These are phyloP conservation scores for Montifringilla adamsi DNA, from an alignment of 2,113 vertebrate genomes.

Conservation along the genomic window DNA sequence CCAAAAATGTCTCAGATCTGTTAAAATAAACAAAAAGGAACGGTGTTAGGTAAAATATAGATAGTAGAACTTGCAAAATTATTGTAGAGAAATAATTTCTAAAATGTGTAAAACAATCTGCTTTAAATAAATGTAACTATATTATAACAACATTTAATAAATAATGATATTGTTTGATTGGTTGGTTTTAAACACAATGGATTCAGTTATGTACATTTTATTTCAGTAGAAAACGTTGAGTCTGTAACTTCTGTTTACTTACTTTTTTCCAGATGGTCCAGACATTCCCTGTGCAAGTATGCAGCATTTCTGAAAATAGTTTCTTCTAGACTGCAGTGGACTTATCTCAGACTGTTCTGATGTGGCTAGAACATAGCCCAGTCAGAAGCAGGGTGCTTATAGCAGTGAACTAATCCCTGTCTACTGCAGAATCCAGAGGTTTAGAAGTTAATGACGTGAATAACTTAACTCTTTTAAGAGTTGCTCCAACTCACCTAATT, in stretches of 20 bases:
- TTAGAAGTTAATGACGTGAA: background rate
- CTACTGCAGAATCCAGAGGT: conserved; percentile 17
- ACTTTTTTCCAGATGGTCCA: background rate
- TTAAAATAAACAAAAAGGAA: background rate
- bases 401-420: background rate
- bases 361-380: background rate
- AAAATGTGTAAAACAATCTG: background rate
- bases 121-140: background rate
- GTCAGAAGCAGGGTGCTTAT: background rate
- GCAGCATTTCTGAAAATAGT: background rate
- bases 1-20: background rate
- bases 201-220: background rate
- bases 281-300: background rate
- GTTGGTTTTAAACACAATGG: background rate
- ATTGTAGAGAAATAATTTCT: background rate
- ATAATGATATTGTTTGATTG: background rate
- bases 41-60: background rate
- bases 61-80: background rate
- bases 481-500: background rate
- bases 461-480: conserved; percentile 11
- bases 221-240: background rate
- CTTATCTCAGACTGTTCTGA: background rate
- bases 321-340: background rate
- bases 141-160: background rate
- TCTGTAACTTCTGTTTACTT: background rate